Conservation (phyloP, 2,113 vertebrate genomes). For the Arothron firmamentum region DNA sequence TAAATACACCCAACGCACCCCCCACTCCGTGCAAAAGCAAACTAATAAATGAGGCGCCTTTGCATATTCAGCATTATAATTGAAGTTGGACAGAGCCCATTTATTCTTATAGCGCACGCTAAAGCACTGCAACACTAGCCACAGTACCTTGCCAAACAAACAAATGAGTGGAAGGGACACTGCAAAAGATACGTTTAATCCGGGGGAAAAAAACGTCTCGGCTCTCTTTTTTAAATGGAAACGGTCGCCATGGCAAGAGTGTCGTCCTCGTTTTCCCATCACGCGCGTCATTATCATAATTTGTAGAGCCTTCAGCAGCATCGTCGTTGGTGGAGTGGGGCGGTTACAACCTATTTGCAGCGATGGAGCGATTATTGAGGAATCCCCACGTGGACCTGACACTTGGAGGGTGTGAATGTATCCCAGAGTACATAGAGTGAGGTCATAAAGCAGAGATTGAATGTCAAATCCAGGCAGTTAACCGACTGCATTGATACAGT, state of each 20-base stretch:
- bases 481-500: constrained; percentile 44
- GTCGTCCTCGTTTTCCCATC: constrained; percentile 9
- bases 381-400: constrained; percentile 26
- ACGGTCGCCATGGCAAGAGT: background rate
- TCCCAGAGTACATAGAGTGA: constrained; percentile 21
- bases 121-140: constrained; percentile 19
- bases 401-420: constrained; percentile 14
- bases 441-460: constrained; percentile 33
- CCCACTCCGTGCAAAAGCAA: constrained; percentile 48
- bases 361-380: constrained; percentile 33
- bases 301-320: constrained; percentile 25
- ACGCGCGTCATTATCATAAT: constrained; percentile 22
- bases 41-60: constrained; percentile 56
- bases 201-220: background rate
- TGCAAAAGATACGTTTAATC: background rate
- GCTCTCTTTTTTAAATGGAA: background rate
- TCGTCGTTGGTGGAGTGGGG: constrained; percentile 3
- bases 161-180: constrained; percentile 5
- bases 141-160: constrained; percentile 26
- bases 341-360: constrained; percentile 15
- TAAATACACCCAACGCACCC: constrained; percentile 63
- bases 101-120: constrained; percentile 67
- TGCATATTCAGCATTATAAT: constrained; percentile 57
- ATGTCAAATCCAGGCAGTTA: constrained; percentile 25
- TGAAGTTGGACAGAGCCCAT: constrained; percentile 55